phyloP scores from a whole-genome alignment of 2,113 vertebrate genomes.

The Ursus arctos region DNA sequence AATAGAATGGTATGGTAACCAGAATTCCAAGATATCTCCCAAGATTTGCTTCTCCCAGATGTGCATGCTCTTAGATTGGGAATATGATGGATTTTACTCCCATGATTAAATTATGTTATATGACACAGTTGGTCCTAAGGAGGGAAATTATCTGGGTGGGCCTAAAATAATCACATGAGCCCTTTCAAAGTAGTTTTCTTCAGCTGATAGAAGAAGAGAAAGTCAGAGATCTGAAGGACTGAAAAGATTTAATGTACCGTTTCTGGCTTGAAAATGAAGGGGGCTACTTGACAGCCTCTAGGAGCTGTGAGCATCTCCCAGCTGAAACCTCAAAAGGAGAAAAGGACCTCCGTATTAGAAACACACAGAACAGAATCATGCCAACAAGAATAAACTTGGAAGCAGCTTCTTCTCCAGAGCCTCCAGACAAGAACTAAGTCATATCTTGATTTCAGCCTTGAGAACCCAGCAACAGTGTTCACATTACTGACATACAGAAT shows the following conservation, averaged over 20 bases:
- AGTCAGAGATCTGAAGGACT: neutral
- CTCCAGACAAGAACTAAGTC: neutral
- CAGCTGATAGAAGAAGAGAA: neutral
- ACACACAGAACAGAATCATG: neutral
- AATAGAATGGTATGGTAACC: neutral
- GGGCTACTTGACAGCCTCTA: neutral
- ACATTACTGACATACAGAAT: neutral
- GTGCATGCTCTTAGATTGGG: neutral
- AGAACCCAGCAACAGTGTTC: neutral
- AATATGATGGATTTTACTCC: neutral
- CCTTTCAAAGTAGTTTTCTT: neutral
- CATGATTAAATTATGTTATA: neutral
- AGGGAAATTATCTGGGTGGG: neutral
- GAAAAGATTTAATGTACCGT: neutral
- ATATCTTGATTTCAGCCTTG: neutral
- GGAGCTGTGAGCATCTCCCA: neutral
- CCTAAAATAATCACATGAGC: neutral
- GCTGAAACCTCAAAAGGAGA: neutral
- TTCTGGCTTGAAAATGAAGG: neutral
- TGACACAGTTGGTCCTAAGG: neutral
- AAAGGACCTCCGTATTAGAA: neutral
- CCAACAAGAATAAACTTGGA: neutral
- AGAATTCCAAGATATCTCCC: neutral
- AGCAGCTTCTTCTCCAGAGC: neutral
- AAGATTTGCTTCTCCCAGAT: neutral